A percentile compares a stretch with the other conserved stretches of the same genome.
These are phyloP conservation scores for Drosophila histrio DNA, from an alignment of 2,888 invertebrate species.

Conservation along the genomic window DNA sequence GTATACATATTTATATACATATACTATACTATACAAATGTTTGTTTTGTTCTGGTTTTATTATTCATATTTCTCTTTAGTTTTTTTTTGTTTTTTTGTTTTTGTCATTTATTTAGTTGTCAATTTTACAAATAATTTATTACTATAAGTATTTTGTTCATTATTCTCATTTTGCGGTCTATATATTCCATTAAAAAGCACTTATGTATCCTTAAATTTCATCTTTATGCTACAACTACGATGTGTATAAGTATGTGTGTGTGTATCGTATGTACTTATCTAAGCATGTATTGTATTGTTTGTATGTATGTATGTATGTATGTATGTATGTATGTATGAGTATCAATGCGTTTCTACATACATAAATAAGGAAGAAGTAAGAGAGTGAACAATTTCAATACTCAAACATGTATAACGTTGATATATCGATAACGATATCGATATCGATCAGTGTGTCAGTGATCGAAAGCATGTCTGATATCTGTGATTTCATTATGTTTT, in stretches of 20 bases:
- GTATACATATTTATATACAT: slow-evolving; percentile 16
- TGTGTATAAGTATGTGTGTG: slow-evolving; percentile 15
- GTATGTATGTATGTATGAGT: slow-evolving; percentile 6
- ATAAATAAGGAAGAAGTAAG: not conserved
- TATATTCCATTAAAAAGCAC: slow-evolving; percentile 75
- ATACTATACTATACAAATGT: not conserved
- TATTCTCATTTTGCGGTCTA: slow-evolving; percentile 63
- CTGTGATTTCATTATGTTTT: not conserved
- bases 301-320: slow-evolving; percentile 6
- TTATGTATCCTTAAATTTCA: slow-evolving; percentile 64
- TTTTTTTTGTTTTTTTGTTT: slow-evolving; percentile 7
- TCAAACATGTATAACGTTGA: not conserved
- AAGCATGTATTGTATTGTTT: slow-evolving; percentile 4
- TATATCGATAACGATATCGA: slow-evolving; percentile 22
- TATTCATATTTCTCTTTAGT: slow-evolving; percentile 11
- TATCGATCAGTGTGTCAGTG: slow-evolving; percentile 32
- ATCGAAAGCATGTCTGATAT: slow-evolving; percentile 16
- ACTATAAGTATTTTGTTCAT: slow-evolving; percentile 39
- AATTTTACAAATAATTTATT: slow-evolving; percentile 55
- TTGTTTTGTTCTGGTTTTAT: not conserved
- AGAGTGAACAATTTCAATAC: slow-evolving; percentile 5
- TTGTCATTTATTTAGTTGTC: not conserved
- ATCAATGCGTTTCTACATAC: slow-evolving; percentile 4
- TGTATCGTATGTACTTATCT: slow-evolving; percentile 10
- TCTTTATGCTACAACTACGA: slow-evolving; percentile 36